Evolutionary conservation across 2,113 vertebrate genomes (phyloP).

Genomic region (Nymphicus hollandicus): DNA sequence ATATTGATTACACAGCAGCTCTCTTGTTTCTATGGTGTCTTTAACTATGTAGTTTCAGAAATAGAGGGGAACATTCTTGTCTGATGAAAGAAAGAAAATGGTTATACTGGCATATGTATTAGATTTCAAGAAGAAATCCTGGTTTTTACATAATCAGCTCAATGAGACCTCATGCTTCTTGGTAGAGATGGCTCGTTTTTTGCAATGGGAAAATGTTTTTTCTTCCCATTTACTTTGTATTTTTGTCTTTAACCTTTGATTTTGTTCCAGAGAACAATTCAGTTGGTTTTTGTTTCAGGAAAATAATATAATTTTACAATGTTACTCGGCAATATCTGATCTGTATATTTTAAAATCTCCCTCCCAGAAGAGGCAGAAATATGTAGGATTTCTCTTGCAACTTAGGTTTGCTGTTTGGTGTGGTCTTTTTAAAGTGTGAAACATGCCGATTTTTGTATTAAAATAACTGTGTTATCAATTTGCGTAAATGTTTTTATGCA

Average conservation of each 20-base stretch:
- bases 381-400: not conserved
- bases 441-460: not conserved
- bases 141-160: not conserved
- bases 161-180: not conserved
- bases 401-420: not conserved
- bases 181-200: not conserved
- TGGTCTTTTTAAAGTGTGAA: not conserved
- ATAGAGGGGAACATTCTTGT: not conserved
- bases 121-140: not conserved
- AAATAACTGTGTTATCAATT: not conserved
- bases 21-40: not conserved
- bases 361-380: not conserved
- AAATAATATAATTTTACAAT: not conserved
- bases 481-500: not conserved
- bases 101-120: not conserved
- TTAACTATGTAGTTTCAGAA: not conserved
- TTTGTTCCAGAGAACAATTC: not conserved
- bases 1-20: not conserved
- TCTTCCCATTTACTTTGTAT: not conserved
- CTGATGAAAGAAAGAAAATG: not conserved
- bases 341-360: not conserved
- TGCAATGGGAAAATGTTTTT: accelerated
- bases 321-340: not conserved
- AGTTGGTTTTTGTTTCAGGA: not conserved
- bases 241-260: not conserved